These are phyloP conservation scores for Orchesella cincta DNA, from an alignment of 1,140 invertebrate species.

Conservation along the genomic window DNA sequence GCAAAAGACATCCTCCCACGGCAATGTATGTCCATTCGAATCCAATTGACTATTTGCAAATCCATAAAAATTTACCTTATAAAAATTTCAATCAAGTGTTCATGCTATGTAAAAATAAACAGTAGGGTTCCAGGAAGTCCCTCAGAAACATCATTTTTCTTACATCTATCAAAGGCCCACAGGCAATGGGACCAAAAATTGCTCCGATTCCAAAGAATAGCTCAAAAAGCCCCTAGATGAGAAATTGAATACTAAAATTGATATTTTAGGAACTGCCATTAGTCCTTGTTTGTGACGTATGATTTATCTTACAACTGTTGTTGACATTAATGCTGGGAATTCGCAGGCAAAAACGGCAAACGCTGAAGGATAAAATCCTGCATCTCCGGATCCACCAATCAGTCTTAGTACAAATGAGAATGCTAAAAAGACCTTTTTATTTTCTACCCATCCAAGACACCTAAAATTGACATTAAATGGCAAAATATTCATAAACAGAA, in stretches of 20 bases:
- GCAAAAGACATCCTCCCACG: constrained; percentile 73
- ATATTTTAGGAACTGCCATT: no score
- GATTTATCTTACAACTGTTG: constrained; percentile 85
- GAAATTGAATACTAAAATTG: not conserved
- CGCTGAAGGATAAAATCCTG: constrained; percentile 85
- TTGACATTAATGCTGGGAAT: constrained; percentile 85
- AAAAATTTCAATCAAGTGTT: no score
- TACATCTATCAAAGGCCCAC: constrained; percentile 73
- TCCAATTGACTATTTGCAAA: constrained; percentile 67
- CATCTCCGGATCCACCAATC: constrained; percentile 87
- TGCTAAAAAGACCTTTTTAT: constrained; percentile 77
- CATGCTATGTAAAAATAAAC: no score
- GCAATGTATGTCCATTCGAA: constrained; percentile 83
- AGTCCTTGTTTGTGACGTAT: no score
- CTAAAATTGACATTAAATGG: constrained; percentile 60
- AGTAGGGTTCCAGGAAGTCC: not conserved
- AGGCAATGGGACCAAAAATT: constrained; percentile 81
- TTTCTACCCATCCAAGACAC: constrained; percentile 76
- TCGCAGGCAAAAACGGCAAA: constrained; percentile 93
- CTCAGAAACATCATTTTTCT: not conserved
- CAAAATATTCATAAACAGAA: no score
- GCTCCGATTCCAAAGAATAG: constrained; percentile 87
- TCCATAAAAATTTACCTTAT: no score
- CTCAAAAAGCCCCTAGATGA: constrained; percentile 75
- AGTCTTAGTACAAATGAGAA: constrained; percentile 83